A percentile compares a stretch with the other conserved stretches of the same genome.
These are phyloP conservation scores for Ornithoptera priamus DNA, from an alignment of 2,888 invertebrate genomes.

Conservation along the genomic window DNA sequence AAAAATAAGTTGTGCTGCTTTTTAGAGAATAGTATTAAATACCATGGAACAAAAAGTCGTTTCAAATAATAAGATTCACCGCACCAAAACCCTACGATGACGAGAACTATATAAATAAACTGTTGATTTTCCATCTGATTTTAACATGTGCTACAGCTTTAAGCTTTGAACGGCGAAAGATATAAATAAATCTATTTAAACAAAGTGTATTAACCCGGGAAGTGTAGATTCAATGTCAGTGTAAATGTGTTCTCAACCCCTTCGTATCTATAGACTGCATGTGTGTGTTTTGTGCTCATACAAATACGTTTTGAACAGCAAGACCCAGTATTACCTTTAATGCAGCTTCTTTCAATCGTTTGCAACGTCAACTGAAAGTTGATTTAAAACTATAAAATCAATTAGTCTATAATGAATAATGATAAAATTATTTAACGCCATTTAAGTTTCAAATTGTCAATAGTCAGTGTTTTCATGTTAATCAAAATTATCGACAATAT, in stretches of 20 bases:
- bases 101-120: slow-evolving; percentile 7
- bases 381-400: too few species aligned
- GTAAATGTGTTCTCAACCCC: slow-evolving; percentile 14
- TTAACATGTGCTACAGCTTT: slow-evolving; percentile 11
- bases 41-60: too few species aligned
- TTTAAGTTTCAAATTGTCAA: too few species aligned
- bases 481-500: too few species aligned
- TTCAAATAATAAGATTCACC: too few species aligned
- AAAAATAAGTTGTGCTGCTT: too few species aligned
- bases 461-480: too few species aligned
- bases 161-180: slow-evolving; percentile 3
- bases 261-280: neutral
- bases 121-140: slow-evolving; percentile 17
- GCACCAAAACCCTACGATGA: neutral
- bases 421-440: too few species aligned
- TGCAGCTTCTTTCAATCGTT: too few species aligned
- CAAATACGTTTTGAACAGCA: neutral
- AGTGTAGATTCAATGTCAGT: slow-evolving; percentile 15
- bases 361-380: too few species aligned
- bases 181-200: slow-evolving; percentile 18
- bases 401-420: too few species aligned
- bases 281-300: neutral
- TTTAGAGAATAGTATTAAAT: too few species aligned
- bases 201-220: slow-evolving; percentile 17
- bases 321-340: neutral